phyloP scores from a whole-genome alignment of 2,113 vertebrate genomes.

The Chloropsis cyanopogon region DNA sequence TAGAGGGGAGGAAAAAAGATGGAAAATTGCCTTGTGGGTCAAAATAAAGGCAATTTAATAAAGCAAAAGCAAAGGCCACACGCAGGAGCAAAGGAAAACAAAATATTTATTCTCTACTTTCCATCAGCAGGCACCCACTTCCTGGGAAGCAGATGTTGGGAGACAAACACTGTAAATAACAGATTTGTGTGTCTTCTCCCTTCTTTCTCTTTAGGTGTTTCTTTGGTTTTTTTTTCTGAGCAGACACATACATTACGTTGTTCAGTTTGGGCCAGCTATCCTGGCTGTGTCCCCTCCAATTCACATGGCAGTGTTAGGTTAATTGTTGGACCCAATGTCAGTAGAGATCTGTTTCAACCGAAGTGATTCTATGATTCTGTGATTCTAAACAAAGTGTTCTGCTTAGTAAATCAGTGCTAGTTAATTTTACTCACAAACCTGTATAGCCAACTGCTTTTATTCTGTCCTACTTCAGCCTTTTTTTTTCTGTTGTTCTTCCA shows the following conservation, averaged over 20 bases:
- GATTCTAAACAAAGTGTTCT: neutral
- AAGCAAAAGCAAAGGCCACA: neutral
- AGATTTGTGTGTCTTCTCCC: neutral
- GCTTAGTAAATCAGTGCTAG: neutral
- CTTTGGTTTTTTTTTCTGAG: neutral
- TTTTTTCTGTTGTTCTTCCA: neutral
- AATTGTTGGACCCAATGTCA: neutral
- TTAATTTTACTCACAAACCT: neutral
- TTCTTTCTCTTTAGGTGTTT: neutral
- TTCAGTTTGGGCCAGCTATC: neutral
- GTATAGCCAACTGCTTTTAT: neutral
- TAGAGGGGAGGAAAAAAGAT: neutral
- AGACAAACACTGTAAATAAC: neutral
- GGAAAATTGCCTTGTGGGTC: neutral
- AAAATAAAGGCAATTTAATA: neutral
- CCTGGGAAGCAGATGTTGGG: neutral
- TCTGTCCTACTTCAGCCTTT: neutral
- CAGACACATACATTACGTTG: neutral
- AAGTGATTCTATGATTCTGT: neutral
- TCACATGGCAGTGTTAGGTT: neutral
- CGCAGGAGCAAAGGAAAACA: neutral
- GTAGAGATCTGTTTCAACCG: neutral
- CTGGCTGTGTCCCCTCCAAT: neutral
- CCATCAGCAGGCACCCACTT: neutral
- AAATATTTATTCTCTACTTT: neutral